Conservation (phyloP, 2,113 vertebrate species). For the Grammomys surdaster region DNA sequence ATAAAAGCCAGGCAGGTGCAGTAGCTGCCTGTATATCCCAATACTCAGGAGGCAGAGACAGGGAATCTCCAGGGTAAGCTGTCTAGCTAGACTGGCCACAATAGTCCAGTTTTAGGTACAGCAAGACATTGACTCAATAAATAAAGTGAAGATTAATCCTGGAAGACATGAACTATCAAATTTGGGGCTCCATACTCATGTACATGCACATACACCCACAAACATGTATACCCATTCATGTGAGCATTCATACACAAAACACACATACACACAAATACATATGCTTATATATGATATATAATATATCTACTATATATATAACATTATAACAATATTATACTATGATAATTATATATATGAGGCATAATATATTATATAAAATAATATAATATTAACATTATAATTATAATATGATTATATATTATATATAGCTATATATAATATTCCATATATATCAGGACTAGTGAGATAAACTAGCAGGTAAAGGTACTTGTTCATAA, state of each 20-base stretch:
- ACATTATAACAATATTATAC: background rate
- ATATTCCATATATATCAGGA: background rate
- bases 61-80: background rate
- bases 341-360: background rate
- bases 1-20: too few species aligned
- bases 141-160: background rate
- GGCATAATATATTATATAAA: background rate
- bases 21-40: background rate
- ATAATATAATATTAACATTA: background rate
- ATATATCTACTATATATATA: background rate
- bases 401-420: background rate
- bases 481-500: background rate
- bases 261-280: background rate
- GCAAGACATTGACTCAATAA: background rate
- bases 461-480: background rate
- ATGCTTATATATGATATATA: background rate
- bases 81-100: background rate
- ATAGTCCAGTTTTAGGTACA: background rate
- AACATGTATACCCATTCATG: background rate
- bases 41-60: background rate
- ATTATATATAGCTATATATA: background rate
- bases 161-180: background rate
- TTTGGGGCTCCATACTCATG: background rate
- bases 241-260: background rate
- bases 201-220: background rate